Percentiles rank a stretch among this genome's conserved stretches.
Conservation (phyloP, 2,797 vertebrate species). For the Chlorospingus flavigularis region DNA sequence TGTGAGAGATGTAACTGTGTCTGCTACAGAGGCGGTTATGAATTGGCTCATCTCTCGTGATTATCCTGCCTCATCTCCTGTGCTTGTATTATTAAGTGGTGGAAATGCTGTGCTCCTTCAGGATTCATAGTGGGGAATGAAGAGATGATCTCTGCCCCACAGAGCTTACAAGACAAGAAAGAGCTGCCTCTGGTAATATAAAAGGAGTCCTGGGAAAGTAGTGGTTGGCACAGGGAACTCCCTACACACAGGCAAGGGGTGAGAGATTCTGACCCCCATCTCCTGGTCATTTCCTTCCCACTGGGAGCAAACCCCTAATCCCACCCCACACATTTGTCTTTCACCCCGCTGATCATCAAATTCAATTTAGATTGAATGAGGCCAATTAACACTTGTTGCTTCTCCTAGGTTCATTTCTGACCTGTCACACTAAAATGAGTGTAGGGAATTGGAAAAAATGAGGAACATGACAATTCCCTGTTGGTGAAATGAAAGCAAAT, state of each 20-base stretch:
- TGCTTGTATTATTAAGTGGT: not conserved
- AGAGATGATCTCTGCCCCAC: not conserved
- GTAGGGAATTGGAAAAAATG: not conserved
- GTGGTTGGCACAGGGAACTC: not conserved
- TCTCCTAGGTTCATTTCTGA: not conserved
- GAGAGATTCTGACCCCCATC: not conserved
- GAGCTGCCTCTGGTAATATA: not conserved
- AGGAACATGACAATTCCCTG: not conserved
- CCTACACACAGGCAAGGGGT: not conserved
- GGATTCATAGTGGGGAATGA: not conserved
- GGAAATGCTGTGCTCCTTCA: not conserved
- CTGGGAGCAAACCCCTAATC: not conserved
- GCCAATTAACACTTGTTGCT: not conserved
- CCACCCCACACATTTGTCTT: not conserved
- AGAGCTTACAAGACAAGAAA: not conserved
- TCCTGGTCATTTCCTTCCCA: not conserved
- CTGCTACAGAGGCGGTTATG: not conserved
- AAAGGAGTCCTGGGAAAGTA: not conserved
- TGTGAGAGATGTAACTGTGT: not conserved
- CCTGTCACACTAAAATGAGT: not conserved
- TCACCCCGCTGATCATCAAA: not conserved
- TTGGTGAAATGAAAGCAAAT: not conserved
- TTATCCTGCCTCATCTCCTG: not conserved
- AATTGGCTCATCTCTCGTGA: constrained; percentile 4
- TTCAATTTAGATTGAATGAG: not conserved